Evolutionary conservation across 2,113 vertebrate species (phyloP).

Genomic region (Hypocryptadius cinnamomeus): DNA sequence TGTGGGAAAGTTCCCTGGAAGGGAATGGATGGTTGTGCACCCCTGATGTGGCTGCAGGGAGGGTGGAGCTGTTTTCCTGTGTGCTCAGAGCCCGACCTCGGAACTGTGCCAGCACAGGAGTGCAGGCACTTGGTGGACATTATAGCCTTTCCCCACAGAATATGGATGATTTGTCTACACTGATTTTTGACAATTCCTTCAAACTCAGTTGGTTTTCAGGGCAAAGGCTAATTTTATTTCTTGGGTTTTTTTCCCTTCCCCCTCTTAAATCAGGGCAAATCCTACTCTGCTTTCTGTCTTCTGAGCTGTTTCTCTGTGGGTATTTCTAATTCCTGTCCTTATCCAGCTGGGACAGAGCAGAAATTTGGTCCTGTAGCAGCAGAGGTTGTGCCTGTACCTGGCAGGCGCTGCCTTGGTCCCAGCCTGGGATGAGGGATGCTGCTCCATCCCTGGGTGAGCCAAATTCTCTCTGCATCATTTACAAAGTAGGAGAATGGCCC

Average conservation of each 20-base stretch:
- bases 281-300: background rate
- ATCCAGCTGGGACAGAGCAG: background rate
- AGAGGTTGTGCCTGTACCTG: background rate
- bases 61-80: background rate
- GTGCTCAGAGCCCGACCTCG: rapidly evolving
- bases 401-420: background rate
- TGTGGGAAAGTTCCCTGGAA: background rate
- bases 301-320: background rate
- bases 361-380: background rate
- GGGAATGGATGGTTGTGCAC: background rate
- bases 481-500: background rate
- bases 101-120: background rate
- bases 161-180: background rate
- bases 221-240: background rate
- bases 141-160: background rate
- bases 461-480: background rate
- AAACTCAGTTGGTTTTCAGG: background rate
- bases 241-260: rapidly evolving
- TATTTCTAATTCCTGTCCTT: background rate
- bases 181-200: background rate
- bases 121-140: no score
- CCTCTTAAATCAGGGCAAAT: background rate
- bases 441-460: background rate
- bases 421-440: background rate
- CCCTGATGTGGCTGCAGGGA: background rate